Conservation (phyloP, 2,888 invertebrate species). For the Rhyacophila evoluta region DNA sequence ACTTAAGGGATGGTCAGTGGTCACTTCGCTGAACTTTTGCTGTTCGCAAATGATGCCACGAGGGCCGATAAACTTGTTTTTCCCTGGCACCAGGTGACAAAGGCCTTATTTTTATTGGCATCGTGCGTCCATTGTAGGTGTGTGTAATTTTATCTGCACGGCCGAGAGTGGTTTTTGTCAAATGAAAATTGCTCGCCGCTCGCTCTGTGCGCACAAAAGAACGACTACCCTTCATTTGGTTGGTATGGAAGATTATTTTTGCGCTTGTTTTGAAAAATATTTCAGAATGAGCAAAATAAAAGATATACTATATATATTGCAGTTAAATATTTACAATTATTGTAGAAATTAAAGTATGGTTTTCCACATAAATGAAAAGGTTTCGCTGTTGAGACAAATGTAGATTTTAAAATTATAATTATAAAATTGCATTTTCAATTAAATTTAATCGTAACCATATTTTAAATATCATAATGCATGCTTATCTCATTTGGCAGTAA, state of each 20-base stretch:
- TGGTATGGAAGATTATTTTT: background rate
- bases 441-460: too few relatives aligned
- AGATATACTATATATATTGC: too few relatives aligned
- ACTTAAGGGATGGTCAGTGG: background rate
- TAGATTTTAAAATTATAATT: too few relatives aligned
- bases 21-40: background rate
- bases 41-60: background rate
- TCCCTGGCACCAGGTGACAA: background rate
- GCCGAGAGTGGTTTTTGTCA: background rate
- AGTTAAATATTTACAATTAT: too few relatives aligned
- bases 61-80: conserved; percentile 1
- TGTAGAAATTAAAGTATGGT: too few relatives aligned
- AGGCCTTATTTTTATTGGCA: background rate
- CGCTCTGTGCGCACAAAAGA: background rate
- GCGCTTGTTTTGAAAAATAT: too few relatives aligned
- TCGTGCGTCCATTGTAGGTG: background rate
- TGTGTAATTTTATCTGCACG: background rate
- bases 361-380: too few relatives aligned
- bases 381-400: too few relatives aligned
- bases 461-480: too few relatives aligned
- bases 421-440: too few relatives aligned
- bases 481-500: too few relatives aligned
- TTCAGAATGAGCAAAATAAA: too few relatives aligned
- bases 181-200: background rate
- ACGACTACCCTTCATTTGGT: background rate